phyloP scores from a whole-genome alignment of 2,113 vertebrate species.

The Chaetura pelagica region DNA sequence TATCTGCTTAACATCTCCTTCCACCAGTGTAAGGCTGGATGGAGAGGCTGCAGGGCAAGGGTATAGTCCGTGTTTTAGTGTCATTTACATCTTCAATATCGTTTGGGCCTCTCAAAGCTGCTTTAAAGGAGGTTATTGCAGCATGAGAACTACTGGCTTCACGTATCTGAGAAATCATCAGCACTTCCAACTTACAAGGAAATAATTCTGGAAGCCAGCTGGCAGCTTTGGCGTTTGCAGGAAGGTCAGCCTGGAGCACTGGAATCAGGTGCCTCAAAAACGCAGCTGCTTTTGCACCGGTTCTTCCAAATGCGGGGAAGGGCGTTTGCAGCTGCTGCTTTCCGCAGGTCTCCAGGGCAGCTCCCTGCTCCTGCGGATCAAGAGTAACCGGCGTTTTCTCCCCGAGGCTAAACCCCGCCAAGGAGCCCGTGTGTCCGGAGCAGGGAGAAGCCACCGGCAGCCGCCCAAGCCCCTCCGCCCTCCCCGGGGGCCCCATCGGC shows the following conservation, averaged over 20 bases:
- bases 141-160: neutral
- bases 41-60: neutral
- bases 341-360: neutral
- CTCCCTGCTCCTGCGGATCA: neutral
- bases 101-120: neutral
- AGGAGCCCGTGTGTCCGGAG: neutral
- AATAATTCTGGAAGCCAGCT: neutral
- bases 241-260: neutral
- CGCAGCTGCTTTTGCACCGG: neutral
- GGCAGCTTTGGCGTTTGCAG: neutral
- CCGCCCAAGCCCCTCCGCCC: no score
- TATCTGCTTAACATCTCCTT: neutral
- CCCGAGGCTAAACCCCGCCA: accelerated
- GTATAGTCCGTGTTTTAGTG: neutral
- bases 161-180: neutral
- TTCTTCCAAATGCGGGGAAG: neutral
- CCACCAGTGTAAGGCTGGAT: neutral
- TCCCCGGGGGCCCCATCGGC: no score
- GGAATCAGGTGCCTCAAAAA: neutral
- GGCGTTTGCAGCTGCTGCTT: neutral
- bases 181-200: neutral
- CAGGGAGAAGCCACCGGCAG: neutral
- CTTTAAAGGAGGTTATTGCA: neutral
- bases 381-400: neutral
- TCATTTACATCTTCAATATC: neutral